Conservation (phyloP, 2,113 vertebrate genomes). For the Pteronura brasiliensis region DNA sequence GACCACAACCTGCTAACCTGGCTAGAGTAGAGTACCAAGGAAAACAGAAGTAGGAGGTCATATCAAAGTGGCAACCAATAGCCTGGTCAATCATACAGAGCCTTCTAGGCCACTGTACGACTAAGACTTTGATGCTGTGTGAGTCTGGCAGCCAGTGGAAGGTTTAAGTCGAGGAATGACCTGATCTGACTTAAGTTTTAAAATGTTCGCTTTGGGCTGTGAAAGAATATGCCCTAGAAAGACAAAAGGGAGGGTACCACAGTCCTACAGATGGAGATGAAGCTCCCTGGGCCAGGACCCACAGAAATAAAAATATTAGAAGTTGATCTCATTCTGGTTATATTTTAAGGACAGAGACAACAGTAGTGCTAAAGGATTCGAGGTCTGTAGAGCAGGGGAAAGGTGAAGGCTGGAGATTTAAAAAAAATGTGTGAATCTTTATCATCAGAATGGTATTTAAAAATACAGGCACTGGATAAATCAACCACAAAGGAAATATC, state of each 20-base stretch:
- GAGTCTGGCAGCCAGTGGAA: neutral
- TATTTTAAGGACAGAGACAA: neutral
- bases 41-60: neutral
- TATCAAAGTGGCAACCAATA: neutral
- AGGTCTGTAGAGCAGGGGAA: neutral
- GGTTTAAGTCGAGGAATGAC: neutral
- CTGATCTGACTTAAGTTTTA: neutral
- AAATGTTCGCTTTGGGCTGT: neutral
- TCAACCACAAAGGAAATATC: neutral
- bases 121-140: neutral
- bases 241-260: neutral
- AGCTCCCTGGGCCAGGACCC: fast-evolving
- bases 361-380: neutral
- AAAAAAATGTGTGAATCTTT: neutral
- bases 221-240: neutral
- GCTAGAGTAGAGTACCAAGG: neutral
- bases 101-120: neutral
- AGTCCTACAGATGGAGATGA: neutral
- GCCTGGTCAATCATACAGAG: neutral
- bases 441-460: neutral
- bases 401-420: neutral
- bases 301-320: neutral
- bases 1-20: neutral
- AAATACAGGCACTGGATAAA: neutral
- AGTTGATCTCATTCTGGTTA: neutral